phyloP scores from a whole-genome alignment of 1,140 invertebrate species.

The Lucilia cuprina region DNA sequence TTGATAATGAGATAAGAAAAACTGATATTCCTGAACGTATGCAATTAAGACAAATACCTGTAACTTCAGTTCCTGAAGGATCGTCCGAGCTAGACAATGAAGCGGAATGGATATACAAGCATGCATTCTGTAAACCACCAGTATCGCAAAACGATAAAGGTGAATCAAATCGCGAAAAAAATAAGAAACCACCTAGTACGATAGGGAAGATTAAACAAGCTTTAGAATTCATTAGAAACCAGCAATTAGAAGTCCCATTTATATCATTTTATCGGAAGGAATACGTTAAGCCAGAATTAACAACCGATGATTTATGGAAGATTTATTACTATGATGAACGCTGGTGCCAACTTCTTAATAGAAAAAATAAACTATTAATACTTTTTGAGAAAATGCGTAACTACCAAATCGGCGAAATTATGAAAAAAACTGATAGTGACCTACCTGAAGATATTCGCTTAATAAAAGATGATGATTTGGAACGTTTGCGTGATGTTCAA shows the following conservation, averaged over 20 bases:
- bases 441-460: constrained; percentile 83
- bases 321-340: constrained; percentile 95
- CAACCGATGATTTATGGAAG: constrained; percentile 96
- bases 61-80: constrained; percentile 81
- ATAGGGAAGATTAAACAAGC: constrained; percentile 92
- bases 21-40: constrained; percentile 91
- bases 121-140: constrained; percentile 85
- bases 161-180: constrained; percentile 49
- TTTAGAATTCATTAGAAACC: constrained; percentile 94
- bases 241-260: constrained; percentile 95
- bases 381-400: constrained; percentile 93
- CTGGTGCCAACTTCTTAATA: constrained; percentile 91
- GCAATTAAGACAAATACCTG: constrained; percentile 88
- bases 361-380: constrained; percentile 83
- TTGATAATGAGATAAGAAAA: constrained; percentile 90
- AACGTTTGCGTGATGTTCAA: constrained; percentile 79
- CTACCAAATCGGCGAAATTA: constrained; percentile 87
- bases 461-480: constrained; percentile 87
- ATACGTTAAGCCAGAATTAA: constrained; percentile 93
- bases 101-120: constrained; percentile 96
- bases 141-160: constrained; percentile 78
- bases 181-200: constrained; percentile 63
- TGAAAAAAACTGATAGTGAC: constrained; percentile 83
- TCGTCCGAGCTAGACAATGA: constrained; percentile 92
- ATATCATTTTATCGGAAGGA: constrained; percentile 99